These are phyloP conservation scores for Acrossocheilus wenchowensis DNA, from an alignment of 2,797 vertebrate species.

Conservation along the genomic window DNA sequence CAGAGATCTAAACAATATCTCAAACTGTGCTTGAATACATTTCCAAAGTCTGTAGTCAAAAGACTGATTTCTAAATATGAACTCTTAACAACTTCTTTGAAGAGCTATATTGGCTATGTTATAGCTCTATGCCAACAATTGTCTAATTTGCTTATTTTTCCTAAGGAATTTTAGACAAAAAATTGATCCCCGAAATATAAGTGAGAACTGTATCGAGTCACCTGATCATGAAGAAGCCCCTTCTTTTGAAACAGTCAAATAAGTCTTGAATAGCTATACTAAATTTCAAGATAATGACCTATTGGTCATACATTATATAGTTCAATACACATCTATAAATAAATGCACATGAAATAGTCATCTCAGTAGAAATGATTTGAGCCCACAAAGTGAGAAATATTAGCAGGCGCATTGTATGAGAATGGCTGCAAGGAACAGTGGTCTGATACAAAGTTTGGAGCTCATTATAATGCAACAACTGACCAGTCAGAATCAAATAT, in stretches of 20 bases:
- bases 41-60: neutral
- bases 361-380: neutral
- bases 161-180: no score
- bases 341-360: neutral
- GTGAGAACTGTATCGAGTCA: neutral
- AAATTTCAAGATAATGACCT: neutral
- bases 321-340: neutral
- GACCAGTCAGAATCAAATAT: neutral
- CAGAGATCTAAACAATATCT: neutral
- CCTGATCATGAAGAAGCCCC: neutral
- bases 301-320: neutral
- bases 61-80: neutral
- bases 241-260: constrained; percentile 1
- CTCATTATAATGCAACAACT: neutral
- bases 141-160: no score
- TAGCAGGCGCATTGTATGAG: neutral
- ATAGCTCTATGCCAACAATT: no score
- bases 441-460: neutral
- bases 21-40: neutral
- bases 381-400: neutral
- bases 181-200: neutral
- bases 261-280: neutral
- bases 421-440: neutral
- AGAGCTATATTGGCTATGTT: no score
- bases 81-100: neutral